These are phyloP conservation scores for Armadillidium nasatum DNA, from an alignment of 1,140 invertebrate species.

Conservation along the genomic window DNA sequence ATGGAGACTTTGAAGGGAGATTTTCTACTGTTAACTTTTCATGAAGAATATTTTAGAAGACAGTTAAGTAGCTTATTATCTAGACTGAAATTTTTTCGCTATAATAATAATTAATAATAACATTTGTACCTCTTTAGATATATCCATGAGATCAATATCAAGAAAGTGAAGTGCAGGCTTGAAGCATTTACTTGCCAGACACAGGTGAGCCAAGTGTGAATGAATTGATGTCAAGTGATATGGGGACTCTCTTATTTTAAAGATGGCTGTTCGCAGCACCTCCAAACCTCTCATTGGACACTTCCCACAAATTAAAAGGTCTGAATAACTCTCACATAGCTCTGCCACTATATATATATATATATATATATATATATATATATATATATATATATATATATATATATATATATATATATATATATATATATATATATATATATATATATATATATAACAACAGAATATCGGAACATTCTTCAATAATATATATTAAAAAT, in stretches of 20 bases:
- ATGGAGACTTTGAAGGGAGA: too few species aligned
- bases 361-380: conserved; percentile 5
- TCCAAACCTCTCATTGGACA: conserved; percentile 64
- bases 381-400: not conserved
- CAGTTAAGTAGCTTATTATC: too few species aligned
- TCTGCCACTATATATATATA: conserved; percentile 33
- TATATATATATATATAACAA: too few species aligned
- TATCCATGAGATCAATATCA: conserved; percentile 84
- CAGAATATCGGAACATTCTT: too few species aligned
- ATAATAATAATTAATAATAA: not conserved
- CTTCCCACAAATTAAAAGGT: conserved; percentile 36
- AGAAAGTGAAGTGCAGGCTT: conserved; percentile 85
- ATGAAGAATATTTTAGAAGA: too few species aligned
- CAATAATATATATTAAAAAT: too few species aligned
- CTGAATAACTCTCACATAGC: conserved; percentile 38
- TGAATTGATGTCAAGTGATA: conserved; percentile 89
- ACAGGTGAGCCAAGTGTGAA: conserved; percentile 82
- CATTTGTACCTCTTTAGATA: conserved; percentile 63
- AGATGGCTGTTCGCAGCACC: conserved; percentile 75
- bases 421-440: too few species aligned
- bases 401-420: not conserved
- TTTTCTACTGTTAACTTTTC: too few species aligned
- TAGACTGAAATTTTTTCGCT: too few species aligned
- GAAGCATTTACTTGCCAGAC: conserved; percentile 86
- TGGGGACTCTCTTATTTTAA: conserved; percentile 79